Conservation (phyloP, 2,113 vertebrate species). For the Centropristis striata region DNA sequence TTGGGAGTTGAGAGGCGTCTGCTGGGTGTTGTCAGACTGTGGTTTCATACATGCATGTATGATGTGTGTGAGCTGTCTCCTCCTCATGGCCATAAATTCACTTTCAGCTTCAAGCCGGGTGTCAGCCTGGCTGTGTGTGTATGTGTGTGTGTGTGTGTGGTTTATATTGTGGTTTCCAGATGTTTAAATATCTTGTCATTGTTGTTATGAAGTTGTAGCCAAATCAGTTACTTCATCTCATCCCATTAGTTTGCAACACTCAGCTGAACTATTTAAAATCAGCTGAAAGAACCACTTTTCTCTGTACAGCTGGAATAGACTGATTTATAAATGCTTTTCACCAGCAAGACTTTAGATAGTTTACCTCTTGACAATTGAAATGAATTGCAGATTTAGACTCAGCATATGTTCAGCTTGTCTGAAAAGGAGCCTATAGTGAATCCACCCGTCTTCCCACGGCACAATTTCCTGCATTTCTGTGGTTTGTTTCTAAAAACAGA, state of each 20-base stretch:
- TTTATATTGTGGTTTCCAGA: constrained; percentile 12
- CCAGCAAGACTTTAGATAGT: not conserved
- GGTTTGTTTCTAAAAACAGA: constrained; percentile 64
- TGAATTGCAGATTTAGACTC: not conserved
- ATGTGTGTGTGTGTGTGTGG: not conserved
- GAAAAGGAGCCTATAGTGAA: not conserved
- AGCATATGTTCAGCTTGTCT: constrained; percentile 7
- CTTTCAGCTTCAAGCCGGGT: not conserved
- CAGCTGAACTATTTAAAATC: constrained; percentile 10
- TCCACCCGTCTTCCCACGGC: constrained; percentile 39
- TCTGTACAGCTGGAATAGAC: not conserved
- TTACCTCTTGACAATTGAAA: no score
- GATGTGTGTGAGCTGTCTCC: constrained; percentile 24
- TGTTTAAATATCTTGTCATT: constrained; percentile 37
- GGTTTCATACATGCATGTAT: constrained; percentile 20
- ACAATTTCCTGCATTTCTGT: constrained; percentile 71
- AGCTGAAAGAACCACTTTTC: not conserved
- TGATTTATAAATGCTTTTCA: not conserved
- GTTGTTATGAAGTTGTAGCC: constrained; percentile 21
- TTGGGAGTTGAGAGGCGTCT: not conserved
- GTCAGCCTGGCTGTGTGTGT: no score
- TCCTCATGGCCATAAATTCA: constrained; percentile 35
- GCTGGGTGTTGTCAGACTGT: constrained; percentile 41
- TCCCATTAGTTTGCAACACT: constrained; percentile 9
- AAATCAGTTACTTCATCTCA: constrained; percentile 18